phyloP scores from a whole-genome alignment of 2,888 invertebrate species.

The Luperina nickerlii region DNA sequence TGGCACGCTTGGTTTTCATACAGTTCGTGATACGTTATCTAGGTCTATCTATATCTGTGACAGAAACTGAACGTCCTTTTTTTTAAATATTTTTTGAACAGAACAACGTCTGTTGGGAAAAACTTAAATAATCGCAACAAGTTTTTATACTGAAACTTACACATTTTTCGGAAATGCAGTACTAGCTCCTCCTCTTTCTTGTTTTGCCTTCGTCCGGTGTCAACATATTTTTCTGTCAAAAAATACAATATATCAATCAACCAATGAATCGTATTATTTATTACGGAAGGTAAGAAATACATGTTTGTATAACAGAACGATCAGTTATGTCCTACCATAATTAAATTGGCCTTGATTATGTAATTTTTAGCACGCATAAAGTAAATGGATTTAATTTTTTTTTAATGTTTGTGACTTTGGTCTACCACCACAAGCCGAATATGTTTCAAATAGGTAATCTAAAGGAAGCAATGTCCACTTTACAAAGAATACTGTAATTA shows the following conservation, averaged over 20 bases:
- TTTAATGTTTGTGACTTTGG: neutral
- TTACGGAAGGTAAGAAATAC: neutral
- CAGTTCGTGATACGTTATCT: too few species aligned
- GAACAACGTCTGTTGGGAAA: neutral
- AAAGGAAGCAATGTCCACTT: neutral
- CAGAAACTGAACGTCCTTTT: neutral
- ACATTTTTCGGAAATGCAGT: slow-evolving; percentile 71
- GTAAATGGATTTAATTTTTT: neutral
- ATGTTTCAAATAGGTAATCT: neutral
- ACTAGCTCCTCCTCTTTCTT: slow-evolving; percentile 63
- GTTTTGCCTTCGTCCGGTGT: slow-evolving; percentile 60
- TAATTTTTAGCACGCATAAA: neutral
- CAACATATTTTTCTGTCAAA: slow-evolving; percentile 60
- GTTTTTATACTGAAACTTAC: slow-evolving; percentile 24
- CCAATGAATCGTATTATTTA: neutral
- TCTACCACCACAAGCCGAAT: neutral
- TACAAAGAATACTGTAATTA: neutral
- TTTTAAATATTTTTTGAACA: neutral
- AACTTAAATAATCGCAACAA: too few species aligned
- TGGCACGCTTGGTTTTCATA: too few species aligned
- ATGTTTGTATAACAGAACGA: neutral
- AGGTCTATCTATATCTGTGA: too few species aligned
- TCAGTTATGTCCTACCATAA: neutral
- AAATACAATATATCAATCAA: neutral
- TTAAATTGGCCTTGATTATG: neutral